phyloP scores from a whole-genome alignment of 2,113 vertebrate genomes.

The Lepus americanus region DNA sequence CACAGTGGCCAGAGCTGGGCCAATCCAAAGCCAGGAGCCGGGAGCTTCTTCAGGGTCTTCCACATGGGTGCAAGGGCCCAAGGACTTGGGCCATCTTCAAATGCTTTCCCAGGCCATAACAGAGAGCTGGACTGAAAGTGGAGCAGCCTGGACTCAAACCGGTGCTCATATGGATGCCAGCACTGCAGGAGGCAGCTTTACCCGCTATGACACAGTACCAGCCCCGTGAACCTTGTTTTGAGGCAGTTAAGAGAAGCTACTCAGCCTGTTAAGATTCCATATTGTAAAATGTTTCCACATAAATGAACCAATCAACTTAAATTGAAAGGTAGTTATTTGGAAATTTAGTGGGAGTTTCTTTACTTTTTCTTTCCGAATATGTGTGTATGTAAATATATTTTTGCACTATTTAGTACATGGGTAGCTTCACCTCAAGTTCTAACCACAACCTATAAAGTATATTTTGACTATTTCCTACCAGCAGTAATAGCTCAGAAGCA shows the following conservation, averaged over 20 bases:
- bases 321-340: slow-evolving; percentile 33
- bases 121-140: too few relatives aligned
- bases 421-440: slow-evolving; percentile 21
- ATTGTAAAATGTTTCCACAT: not conserved
- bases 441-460: not conserved
- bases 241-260: not conserved
- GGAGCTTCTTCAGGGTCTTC: too few relatives aligned
- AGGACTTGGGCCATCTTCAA: too few relatives aligned
- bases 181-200: too few relatives aligned
- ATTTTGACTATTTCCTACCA: not conserved
- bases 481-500: slow-evolving; percentile 18
- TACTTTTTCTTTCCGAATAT: not conserved
- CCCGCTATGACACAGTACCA: too few relatives aligned
- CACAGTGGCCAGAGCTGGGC: too few relatives aligned
- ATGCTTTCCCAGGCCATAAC: too few relatives aligned
- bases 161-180: too few relatives aligned
- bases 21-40: too few relatives aligned
- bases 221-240: not conserved
- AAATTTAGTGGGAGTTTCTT: not conserved
- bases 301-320: not conserved
- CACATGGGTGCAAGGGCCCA: too few relatives aligned
- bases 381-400: not conserved
- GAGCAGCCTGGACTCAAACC: too few relatives aligned
- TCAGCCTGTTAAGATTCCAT: not conserved
- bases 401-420: not conserved